These are phyloP conservation scores for Cotesia glomerata DNA, from an alignment of 1,140 invertebrate genomes.

Conservation along the genomic window DNA sequence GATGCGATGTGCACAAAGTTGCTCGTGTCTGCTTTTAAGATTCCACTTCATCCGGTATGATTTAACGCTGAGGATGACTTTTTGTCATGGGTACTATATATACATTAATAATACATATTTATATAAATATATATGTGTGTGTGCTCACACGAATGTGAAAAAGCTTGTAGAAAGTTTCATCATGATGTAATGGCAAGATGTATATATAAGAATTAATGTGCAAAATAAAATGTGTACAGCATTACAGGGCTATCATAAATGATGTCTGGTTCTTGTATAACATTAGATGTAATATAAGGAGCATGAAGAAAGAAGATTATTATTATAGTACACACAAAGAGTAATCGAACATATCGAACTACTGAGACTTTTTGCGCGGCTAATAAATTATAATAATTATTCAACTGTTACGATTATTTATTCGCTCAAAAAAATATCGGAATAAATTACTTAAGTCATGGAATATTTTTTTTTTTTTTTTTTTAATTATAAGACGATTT, in stretches of 20 bases:
- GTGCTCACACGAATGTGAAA: neutral
- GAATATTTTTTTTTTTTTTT: too few species aligned
- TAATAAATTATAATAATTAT: too few species aligned
- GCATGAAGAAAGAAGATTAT: too few species aligned
- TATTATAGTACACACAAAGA: too few species aligned
- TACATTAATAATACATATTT: too few species aligned
- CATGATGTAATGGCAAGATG: conserved; percentile 38
- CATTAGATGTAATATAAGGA: neutral
- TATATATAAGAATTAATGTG: conserved; percentile 3
- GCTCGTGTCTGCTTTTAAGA: neutral
- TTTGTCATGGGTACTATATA: neutral
- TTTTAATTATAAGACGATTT: too few species aligned
- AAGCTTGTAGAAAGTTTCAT: conserved; percentile 38
- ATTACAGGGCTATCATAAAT: neutral
- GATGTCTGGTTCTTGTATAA: neutral
- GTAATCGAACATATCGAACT: too few species aligned
- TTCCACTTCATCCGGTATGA: conserved; percentile 1
- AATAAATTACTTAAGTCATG: too few species aligned
- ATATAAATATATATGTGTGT: neutral
- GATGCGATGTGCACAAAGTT: neutral
- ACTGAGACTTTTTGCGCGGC: too few species aligned
- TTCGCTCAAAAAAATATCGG: too few species aligned
- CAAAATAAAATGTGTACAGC: neutral
- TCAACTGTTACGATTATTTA: too few species aligned
- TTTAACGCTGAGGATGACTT: neutral